Conservation (phyloP, 2,797 vertebrate genomes). For the Chelon auratus region DNA sequence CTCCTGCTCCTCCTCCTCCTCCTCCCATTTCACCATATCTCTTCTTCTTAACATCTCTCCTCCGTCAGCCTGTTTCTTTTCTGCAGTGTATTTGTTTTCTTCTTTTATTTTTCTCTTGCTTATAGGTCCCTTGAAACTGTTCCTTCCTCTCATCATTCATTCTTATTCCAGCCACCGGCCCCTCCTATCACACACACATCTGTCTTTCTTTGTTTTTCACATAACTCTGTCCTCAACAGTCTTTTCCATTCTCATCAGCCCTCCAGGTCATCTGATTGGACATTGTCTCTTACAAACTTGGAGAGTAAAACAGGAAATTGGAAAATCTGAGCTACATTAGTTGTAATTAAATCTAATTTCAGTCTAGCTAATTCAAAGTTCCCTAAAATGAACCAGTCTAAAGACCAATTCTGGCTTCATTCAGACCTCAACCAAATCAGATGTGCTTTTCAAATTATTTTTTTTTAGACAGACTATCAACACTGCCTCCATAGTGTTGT, state of each 20-base stretch:
- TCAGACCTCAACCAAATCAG: no score
- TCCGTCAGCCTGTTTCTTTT: conserved; percentile 32
- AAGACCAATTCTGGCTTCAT: no score
- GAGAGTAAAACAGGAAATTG: background rate
- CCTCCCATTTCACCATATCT: conserved; percentile 8
- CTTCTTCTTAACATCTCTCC: conserved; percentile 15
- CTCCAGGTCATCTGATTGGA: background rate
- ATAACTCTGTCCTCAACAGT: conserved; percentile 2
- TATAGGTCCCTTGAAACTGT: conserved; percentile 9
- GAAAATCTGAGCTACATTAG: background rate
- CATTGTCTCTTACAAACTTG: background rate
- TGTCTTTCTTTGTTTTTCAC: background rate
- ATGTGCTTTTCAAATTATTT: no score
- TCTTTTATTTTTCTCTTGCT: background rate
- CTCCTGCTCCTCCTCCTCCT: background rate
- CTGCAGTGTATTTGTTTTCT: conserved; percentile 18
- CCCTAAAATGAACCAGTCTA: no score
- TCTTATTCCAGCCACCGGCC: conserved; percentile 6
- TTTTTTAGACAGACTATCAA: no score
- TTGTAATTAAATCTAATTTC: background rate
- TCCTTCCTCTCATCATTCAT: conserved; percentile 6
- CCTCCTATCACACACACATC: background rate
- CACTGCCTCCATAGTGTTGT: no score
- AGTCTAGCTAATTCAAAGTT: background rate
- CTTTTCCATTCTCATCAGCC: background rate